Evolutionary conservation across 2,888 invertebrate species (phyloP).

Genomic region (Orthosia gothica): DNA sequence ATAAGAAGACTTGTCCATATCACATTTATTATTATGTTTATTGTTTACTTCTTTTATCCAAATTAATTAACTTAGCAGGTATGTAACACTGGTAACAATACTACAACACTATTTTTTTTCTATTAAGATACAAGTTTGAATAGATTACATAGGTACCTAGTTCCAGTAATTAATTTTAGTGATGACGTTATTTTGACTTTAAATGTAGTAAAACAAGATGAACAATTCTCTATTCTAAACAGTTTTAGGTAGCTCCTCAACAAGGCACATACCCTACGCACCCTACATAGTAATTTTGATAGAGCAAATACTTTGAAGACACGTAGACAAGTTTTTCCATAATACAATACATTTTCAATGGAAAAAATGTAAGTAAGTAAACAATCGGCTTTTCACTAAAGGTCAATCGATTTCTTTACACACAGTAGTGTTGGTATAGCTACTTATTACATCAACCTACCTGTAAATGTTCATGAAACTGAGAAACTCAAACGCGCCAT

Average conservation of each 20-base stretch:
- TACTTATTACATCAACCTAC: slow-evolving; percentile 53
- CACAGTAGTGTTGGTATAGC: slow-evolving; percentile 39
- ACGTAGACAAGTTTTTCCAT: slow-evolving; percentile 52
- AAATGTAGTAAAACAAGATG: slow-evolving; percentile 15
- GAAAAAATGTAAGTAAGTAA: slow-evolving; percentile 57
- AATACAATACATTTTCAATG: slow-evolving; percentile 29
- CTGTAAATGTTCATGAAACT: slow-evolving; percentile 30
- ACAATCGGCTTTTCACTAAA: slow-evolving; percentile 66
- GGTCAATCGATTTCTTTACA: slow-evolving; percentile 69
- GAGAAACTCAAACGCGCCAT: slow-evolving; percentile 59
- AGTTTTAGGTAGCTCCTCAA: slow-evolving; percentile 6
- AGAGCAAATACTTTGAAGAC: slow-evolving; percentile 40
- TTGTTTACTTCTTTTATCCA: not conserved
- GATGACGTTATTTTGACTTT: slow-evolving; percentile 53
- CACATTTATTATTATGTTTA: too few relatives aligned
- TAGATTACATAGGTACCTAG: not conserved
- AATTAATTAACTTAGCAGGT: not conserved
- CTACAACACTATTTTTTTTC: not conserved
- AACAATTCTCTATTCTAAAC: not conserved
- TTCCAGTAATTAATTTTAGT: slow-evolving; percentile 35
- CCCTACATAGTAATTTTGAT: slow-evolving; percentile 31
- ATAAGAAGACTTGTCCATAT: not conserved
- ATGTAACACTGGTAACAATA: not conserved
- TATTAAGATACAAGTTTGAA: slow-evolving; percentile 14
- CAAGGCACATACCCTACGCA: slow-evolving; percentile 20